Base-by-base conservation (phyloP, 2,797 vertebrate genomes). In the Chromobotia macracanthus region DNA sequence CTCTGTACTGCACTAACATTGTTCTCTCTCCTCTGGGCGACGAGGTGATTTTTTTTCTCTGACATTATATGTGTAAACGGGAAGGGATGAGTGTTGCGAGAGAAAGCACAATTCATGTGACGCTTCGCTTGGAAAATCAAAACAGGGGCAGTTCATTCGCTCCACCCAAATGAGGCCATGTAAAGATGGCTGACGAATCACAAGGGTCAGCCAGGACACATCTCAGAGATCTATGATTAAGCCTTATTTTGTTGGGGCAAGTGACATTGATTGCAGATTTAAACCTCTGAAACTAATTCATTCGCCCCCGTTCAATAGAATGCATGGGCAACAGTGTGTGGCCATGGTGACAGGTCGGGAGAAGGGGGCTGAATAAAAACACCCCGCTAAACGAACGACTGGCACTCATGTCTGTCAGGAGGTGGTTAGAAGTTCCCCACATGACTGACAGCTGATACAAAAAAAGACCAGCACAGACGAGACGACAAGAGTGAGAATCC, bases 121-220 rank as follows among this genome's bases (percentile, higher is more conserved):
- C 95, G 95, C 94, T 89, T 94, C 91, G 93, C 91, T 95, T 92
- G 95, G 94, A 97, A 97, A 98, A 96, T 96, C 95, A 94, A 95
- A 95, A 96, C 91, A 92, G 94, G 93, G 94, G 88, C 91, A 91
- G 92, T 94, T 91, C 88, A 92, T 94, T 94, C 95, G 95, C 94
- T 96, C 95, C 95, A 94, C 94, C 95, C 96, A 95, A 92, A 93
- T 95, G 93, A 96, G 95, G 94, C 94, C 94, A 89, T 91, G 83
- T 86, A 88, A 90, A 73, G 84, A 88, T 86, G 87, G 81, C 87
- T 89, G 90, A 89, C 90, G 88, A 91, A 92, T 90, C 85, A 86
- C 31, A 9, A 63, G 87, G 89, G 89, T 92, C 91, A 91, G 89
- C 79, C 82, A 77, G 89, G 90, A 91, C 92, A 90, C 91, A 91